Base-by-base conservation (phyloP, 92 coral and sea anemone genomes). In the Actinernus sp. region DNA sequence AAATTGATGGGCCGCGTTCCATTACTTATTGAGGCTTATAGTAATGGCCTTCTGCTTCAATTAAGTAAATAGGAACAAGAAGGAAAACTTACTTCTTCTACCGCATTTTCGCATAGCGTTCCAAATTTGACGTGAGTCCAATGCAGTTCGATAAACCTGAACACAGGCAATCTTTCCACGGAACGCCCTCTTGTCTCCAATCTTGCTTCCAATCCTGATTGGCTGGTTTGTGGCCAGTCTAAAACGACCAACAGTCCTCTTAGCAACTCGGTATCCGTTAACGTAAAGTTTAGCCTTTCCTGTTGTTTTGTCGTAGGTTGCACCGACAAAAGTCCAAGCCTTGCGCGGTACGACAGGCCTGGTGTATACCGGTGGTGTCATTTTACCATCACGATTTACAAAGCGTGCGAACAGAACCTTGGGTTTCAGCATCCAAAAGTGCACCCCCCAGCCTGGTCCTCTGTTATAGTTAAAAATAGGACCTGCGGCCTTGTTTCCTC, bases 321-420 rank as follows among this genome's bases (percentile, higher is more conserved):
- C 49, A 27, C 89, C 91, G 5, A 85, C 77, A 28, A 90, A 90
- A 25, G 68, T 80, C 96, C 96, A 90, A 11, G 70, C 86, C 14
- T 62, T 65, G 47, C 49, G 71, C 3, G 62, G 68, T 21, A 80
- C 60, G 11, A 68, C 60, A 4, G 23, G 59, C 23, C 71, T 47
- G 12, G 78, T 56, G 45, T 69, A 55, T 26, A 89, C 58, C 0
- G 83, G 49, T 21, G 61, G 40, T 9, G 74, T 76, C 19, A 28
- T 36, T 49, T 20, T 68, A 6, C 78, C 87, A 9, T 76, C 73
- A 0, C 65, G 71, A 9, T 61, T 70, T 4, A 75, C 79, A 26
- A 79, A 80, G 22, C 88, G 78, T 7, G 68, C 96, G 36, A 71
- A 73, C 29, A 90, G 62, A 22, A 69, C 78, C 29, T 49, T 55